phyloP scores from a whole-genome alignment of 2,888 invertebrate species.

The Oegoconia quadripuncta region DNA sequence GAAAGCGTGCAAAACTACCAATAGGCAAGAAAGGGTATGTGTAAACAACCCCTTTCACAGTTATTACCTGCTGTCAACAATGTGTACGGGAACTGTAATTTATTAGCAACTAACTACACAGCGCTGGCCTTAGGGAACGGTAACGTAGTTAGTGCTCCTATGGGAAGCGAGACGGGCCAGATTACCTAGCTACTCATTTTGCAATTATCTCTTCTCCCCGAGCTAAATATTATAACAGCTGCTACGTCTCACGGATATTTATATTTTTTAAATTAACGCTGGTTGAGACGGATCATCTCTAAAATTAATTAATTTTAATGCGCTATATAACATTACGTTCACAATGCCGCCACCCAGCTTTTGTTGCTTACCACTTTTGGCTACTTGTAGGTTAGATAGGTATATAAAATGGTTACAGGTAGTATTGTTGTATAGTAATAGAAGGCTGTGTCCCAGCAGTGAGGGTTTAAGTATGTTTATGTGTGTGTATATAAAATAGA shows the following conservation, averaged over 20 bases:
- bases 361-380: too few relatives aligned
- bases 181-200: conserved; percentile 9
- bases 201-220: conserved; percentile 11
- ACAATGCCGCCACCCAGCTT: too few relatives aligned
- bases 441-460: too few relatives aligned
- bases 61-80: background rate
- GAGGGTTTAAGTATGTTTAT: too few relatives aligned
- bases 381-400: too few relatives aligned
- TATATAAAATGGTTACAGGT: too few relatives aligned
- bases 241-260: conserved; percentile 56
- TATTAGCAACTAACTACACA: background rate
- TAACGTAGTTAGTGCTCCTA: conserved; percentile 7
- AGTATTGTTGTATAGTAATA: too few relatives aligned
- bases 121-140: background rate
- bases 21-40: too few relatives aligned
- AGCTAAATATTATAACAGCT: conserved; percentile 42
- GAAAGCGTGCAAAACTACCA: too few relatives aligned
- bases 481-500: too few relatives aligned
- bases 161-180: conserved; percentile 2
- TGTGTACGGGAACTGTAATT: background rate
- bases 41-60: too few relatives aligned
- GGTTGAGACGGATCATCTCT: conserved; percentile 39
- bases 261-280: conserved; percentile 60
- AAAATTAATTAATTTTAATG: conserved; percentile 4
- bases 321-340: too few relatives aligned